Evolutionary conservation across 2,888 invertebrate species (phyloP), one percentile per base, ranked within the genome.

Genomic region (Terebella lapidaria): DNA sequence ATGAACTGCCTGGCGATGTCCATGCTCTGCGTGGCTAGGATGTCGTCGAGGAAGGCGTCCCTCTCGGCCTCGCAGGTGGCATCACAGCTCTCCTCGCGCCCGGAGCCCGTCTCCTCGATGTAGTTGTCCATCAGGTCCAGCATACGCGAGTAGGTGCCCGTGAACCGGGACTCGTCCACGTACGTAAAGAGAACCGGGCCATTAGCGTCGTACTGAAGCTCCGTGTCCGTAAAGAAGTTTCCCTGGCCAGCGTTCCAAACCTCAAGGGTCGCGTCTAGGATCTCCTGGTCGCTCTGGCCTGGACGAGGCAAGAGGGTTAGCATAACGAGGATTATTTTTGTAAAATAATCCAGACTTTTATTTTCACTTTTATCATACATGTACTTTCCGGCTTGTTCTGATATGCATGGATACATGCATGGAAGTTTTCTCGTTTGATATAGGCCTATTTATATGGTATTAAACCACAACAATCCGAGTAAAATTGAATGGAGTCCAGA

Each of bases 251-350:
- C 49, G n/a, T 35, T 35, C 49, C 49, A 49, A 24, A 49, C 22
- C 5, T 49, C 49, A 49, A 15, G 10, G 5, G 49, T 49, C 24
- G 22, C 49, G 22, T 49, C 49, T 22, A 10, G 15, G 24, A 49
- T 49, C 49, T 49, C n/a, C 24, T 49, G 49, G 24, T 49, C 49
- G 24, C 49, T 49, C 49, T 49, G 49, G 5, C 49, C 49, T 49
- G 24, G 49, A 49, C 10, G 22, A 10, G 22, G 22, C n/a, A n/a
- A n/a, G n/a, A n/a, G n/a, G n/a, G n/a, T n/a, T n/a, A n/a, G n/a
- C n/a, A n/a, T n/a, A n/a, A n/a, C n/a, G n/a, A n/a, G n/a, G n/a
- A n/a, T n/a, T n/a, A n/a, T n/a, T n/a, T n/a, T n/a, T n/a, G n/a
- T n/a, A n/a, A n/a, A n/a, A n/a, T n/a, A n/a, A n/a, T n/a, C n/a